Evolutionary conservation across 2,888 invertebrate genomes (phyloP).

Genomic region (Athrips mouffetella): DNA sequence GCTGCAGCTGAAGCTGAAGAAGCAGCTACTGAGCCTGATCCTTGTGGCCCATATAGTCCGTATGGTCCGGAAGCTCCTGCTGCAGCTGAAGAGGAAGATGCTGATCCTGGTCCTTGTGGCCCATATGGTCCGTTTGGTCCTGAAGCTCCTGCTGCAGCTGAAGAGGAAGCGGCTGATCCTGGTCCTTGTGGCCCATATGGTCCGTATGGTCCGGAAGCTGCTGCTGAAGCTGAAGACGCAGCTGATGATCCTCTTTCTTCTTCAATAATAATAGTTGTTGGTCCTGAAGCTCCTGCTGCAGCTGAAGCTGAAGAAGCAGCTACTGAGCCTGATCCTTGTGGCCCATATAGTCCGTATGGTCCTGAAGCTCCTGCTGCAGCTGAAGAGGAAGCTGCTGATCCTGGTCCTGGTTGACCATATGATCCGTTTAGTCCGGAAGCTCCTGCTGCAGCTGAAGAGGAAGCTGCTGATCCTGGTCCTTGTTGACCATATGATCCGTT

Average conservation of each 20-base stretch:
- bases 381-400: background rate
- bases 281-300: background rate
- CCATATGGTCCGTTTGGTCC: background rate
- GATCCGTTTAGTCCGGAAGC: slow-evolving; percentile 1
- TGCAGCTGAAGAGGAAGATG: background rate
- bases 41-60: background rate
- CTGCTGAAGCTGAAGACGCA: too few species aligned
- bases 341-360: slow-evolving; percentile 13
- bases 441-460: background rate
- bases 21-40: too few species aligned
- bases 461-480: background rate
- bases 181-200: background rate
- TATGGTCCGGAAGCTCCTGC: background rate
- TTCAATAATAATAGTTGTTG: too few species aligned
- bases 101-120: background rate
- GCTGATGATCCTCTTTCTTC: background rate
- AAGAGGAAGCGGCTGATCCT: slow-evolving; percentile 5
- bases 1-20: too few species aligned
- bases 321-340: slow-evolving; percentile 5
- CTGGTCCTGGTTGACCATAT: background rate
- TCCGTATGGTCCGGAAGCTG: too few species aligned
- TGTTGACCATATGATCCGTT: slow-evolving; percentile 1
- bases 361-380: background rate
- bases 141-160: slow-evolving; percentile 4
- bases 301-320: background rate